These are phyloP conservation scores for Diarsia mendica DNA, from an alignment of 2,888 invertebrate genomes.

Conservation along the genomic window DNA sequence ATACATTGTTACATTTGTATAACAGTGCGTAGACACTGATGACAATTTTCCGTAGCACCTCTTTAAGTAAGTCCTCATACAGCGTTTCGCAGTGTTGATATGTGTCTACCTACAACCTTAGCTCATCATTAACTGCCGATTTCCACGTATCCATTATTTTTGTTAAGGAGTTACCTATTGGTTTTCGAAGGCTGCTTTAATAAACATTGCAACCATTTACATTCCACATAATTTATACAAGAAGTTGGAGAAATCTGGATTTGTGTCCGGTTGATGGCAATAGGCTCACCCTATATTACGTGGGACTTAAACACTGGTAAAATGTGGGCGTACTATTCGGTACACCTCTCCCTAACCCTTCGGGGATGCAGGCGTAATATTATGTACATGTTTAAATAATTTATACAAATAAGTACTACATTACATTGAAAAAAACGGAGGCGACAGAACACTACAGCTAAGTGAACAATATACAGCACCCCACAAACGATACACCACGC, in stretches of 20 bases:
- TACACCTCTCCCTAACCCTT: too few relatives aligned
- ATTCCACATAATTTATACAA: neutral
- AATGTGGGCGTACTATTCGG: too few relatives aligned
- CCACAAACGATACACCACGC: constrained; percentile 10
- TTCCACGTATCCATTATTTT: neutral
- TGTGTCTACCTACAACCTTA: neutral
- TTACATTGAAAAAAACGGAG: constrained; percentile 2
- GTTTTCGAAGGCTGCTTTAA: neutral
- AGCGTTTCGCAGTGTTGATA: neutral
- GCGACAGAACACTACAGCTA: constrained; percentile 2
- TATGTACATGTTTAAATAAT: neutral
- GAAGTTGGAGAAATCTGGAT: too few relatives aligned
- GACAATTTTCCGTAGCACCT: neutral
- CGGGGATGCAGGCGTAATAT: too few relatives aligned
- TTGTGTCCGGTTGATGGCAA: too few relatives aligned
- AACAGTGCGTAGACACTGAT: neutral
- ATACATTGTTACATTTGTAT: neutral
- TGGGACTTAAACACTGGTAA: too few relatives aligned
- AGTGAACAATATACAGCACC: constrained; percentile 11
- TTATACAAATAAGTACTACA: neutral
- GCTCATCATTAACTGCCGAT: neutral
- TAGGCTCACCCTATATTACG: too few relatives aligned
- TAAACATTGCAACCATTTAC: neutral
- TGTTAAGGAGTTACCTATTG: neutral
- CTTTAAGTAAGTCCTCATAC: neutral